Percentiles rank a stretch among this genome's conserved stretches.
phyloP scores from a whole-genome alignment of 2,888 invertebrate genomes.

The Drosophila robusta region DNA sequence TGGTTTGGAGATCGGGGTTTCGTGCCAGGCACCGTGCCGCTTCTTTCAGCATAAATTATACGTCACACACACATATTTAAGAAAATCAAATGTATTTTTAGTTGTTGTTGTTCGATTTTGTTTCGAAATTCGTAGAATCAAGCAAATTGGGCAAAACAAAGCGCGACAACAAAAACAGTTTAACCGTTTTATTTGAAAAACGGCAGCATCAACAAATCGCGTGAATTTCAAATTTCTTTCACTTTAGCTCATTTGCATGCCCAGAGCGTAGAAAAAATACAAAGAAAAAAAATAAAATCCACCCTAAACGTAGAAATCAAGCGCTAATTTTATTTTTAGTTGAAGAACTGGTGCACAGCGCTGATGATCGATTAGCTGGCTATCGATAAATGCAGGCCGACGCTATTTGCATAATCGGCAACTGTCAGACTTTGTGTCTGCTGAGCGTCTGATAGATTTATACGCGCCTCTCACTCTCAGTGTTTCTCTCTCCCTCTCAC shows the following conservation, averaged over 20 bases:
- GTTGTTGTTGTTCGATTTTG: slow-evolving; percentile 36
- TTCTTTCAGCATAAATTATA: slow-evolving; percentile 77
- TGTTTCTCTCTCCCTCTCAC: not conserved
- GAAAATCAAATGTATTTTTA: slow-evolving; percentile 65
- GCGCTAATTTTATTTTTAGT: slow-evolving; percentile 1
- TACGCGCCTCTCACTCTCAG: slow-evolving; percentile 3
- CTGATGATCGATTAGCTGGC: slow-evolving; percentile 49
- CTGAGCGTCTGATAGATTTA: slow-evolving; percentile 27
- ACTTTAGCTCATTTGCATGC: slow-evolving; percentile 43
- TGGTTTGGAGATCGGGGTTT: slow-evolving; percentile 65
- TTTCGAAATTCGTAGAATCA: slow-evolving; percentile 71
- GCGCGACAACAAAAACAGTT: slow-evolving; percentile 52
- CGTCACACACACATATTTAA: slow-evolving; percentile 69
- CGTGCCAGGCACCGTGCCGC: slow-evolving; percentile 75
- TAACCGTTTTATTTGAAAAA: slow-evolving; percentile 29
- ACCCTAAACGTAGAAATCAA: slow-evolving; percentile 35
- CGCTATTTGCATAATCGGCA: slow-evolving; percentile 54
- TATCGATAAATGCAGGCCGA: slow-evolving; percentile 58
- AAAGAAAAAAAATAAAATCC: not conserved
- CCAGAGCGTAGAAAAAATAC: not conserved
- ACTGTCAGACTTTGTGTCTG: slow-evolving; percentile 54
- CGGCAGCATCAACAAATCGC: slow-evolving; percentile 43
- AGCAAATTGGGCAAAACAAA: slow-evolving; percentile 55
- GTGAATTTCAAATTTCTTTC: slow-evolving; percentile 48
- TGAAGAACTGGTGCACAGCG: slow-evolving; percentile 44